A percentile compares a stretch with the other conserved stretches of the same genome.
phyloP scores from a whole-genome alignment of 2,113 vertebrate genomes.

The Cinclus cinclus region DNA sequence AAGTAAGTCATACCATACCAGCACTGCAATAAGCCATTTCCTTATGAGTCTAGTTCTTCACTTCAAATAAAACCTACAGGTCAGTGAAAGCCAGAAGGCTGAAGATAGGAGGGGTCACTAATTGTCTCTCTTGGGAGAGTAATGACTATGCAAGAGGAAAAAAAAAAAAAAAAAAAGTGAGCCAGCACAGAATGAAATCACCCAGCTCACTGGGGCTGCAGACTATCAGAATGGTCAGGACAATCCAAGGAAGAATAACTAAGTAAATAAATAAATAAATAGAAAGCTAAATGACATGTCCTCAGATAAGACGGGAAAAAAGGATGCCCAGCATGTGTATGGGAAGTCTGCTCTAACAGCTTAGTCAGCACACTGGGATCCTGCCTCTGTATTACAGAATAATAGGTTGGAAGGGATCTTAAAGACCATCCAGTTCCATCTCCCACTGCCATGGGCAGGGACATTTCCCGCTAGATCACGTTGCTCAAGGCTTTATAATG shows the following conservation, averaged over 20 bases:
- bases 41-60: not conserved
- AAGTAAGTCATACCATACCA: not conserved
- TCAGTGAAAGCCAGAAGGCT: not conserved
- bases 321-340: not conserved
- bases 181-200: not conserved
- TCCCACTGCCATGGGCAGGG: not conserved
- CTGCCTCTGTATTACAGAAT: not conserved
- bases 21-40: not conserved
- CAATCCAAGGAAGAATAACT: not conserved
- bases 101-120: not conserved
- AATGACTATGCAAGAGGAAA: not conserved
- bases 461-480: rapidly evolving
- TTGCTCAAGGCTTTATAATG: not conserved
- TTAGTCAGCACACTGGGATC: not conserved
- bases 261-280: not conserved
- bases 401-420: not conserved
- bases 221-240: not conserved
- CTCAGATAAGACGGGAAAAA: not conserved
- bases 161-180: not conserved
- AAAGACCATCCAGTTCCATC: not conserved
- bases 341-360: not conserved
- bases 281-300: not conserved
- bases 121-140: not conserved
- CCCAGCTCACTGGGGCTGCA: not conserved
- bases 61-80: not conserved